A percentile compares a stretch with the other conserved stretches of the same genome.
These are phyloP conservation scores for Altica lythri DNA, from an alignment of 2,888 invertebrate species.

Conservation along the genomic window DNA sequence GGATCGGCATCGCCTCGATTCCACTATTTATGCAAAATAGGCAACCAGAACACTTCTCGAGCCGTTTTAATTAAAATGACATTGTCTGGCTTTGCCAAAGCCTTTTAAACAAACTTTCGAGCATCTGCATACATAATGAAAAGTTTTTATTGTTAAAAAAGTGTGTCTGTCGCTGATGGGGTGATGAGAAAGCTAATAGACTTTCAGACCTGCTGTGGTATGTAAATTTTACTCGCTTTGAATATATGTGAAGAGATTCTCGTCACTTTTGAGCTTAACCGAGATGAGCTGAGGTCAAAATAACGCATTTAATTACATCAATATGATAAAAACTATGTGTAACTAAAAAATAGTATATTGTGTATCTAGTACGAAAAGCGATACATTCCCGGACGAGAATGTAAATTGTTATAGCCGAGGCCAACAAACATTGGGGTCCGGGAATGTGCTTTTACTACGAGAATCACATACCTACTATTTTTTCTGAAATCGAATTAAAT, in stretches of 20 bases:
- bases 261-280: too few relatives aligned
- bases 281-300: too few relatives aligned
- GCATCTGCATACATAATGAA: conserved; percentile 30
- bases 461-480: too few relatives aligned
- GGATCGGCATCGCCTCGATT: conserved; percentile 26
- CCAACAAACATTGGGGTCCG: too few relatives aligned
- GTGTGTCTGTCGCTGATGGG: conserved; percentile 19
- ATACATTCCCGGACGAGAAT: too few relatives aligned
- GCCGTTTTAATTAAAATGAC: conserved; percentile 31
- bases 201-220: conserved; percentile 18
- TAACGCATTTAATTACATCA: too few relatives aligned
- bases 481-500: too few relatives aligned
- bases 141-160: conserved; percentile 28
- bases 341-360: too few relatives aligned
- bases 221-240: conserved; percentile 11
- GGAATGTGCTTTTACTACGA: too few relatives aligned
- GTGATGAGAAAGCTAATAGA: conserved; percentile 21
- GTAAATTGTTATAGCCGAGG: too few relatives aligned
- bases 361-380: too few relatives aligned
- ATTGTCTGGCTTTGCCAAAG: conserved; percentile 25
- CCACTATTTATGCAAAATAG: conserved; percentile 31
- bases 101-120: conserved; percentile 29
- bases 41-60: conserved; percentile 18
- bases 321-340: too few relatives aligned
- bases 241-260: background rate